Evolutionary conservation across 2,113 vertebrate genomes (phyloP).

Genomic region (Syngnathus typhle): DNA sequence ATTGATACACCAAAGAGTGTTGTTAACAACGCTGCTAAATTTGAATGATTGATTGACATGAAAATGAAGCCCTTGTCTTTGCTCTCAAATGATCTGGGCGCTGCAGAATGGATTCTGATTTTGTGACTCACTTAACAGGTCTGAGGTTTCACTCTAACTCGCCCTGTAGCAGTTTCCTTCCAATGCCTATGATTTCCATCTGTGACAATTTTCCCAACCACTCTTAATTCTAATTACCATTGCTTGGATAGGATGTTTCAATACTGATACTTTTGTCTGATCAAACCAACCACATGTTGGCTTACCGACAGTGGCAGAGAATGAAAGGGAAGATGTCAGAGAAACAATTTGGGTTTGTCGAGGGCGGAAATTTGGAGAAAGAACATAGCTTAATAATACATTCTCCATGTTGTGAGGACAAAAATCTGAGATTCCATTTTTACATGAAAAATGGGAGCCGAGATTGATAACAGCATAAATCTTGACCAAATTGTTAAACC

Average conservation of each 20-base stretch:
- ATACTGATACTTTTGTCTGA: slow-evolving; percentile 1
- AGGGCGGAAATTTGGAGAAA: background rate
- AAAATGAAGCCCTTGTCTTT: too few relatives aligned
- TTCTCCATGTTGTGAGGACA: too few relatives aligned
- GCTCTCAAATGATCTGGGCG: too few relatives aligned
- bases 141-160: slow-evolving; percentile 7
- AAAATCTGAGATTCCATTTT: too few relatives aligned
- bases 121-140: background rate
- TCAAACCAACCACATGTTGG: slow-evolving; percentile 23
- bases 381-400: background rate
- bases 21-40: too few relatives aligned
- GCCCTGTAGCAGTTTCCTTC: slow-evolving; percentile 28
- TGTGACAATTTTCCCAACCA: slow-evolving; percentile 51
- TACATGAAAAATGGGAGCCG: background rate
- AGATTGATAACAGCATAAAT: background rate
- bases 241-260: slow-evolving; percentile 39
- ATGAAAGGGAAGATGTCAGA: slow-evolving; percentile 29
- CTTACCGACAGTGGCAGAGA: slow-evolving; percentile 19
- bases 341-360: background rate
- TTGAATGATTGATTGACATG: too few relatives aligned
- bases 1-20: background rate
- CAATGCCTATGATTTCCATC: slow-evolving; percentile 46
- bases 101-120: background rate
- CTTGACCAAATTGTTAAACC: background rate
- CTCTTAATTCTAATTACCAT: slow-evolving; percentile 33